phyloP scores from a whole-genome alignment of 1,140 invertebrate genomes.

The Drosophila ficusphila region DNA sequence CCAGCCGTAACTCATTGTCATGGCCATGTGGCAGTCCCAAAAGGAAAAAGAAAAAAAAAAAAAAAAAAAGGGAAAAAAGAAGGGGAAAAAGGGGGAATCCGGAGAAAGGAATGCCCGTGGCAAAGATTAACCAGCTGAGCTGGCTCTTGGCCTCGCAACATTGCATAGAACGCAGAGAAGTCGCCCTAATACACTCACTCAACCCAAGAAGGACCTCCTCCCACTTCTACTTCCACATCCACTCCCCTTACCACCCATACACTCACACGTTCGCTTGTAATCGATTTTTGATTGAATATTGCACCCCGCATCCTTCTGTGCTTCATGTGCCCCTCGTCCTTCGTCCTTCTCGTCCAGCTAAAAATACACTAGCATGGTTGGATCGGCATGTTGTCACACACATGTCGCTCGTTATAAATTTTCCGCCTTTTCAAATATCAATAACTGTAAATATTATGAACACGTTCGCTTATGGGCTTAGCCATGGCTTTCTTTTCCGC shows the following conservation, averaged over 20 bases:
- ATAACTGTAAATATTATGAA: slow-evolving; percentile 84
- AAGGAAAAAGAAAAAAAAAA: not conserved
- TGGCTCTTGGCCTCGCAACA: slow-evolving; percentile 19
- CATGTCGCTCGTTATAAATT: slow-evolving; percentile 84
- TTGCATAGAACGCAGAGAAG: slow-evolving; percentile 16
- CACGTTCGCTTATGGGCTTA: slow-evolving; percentile 82
- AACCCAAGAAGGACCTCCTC: not conserved
- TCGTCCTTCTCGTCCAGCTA: not conserved
- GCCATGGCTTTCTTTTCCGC: slow-evolving; percentile 46
- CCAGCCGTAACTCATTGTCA: slow-evolving; percentile 74
- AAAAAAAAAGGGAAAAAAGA: not conserved
- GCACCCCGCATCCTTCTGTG: slow-evolving; percentile 35
- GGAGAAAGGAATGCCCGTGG: slow-evolving; percentile 38
- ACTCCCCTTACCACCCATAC: not conserved
- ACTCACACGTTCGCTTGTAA: slow-evolving; percentile 62
- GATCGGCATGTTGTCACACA: slow-evolving; percentile 76
- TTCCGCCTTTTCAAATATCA: slow-evolving; percentile 84
- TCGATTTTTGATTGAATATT: slow-evolving; percentile 84
- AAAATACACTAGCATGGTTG: not conserved
- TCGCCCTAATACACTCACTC: slow-evolving; percentile 45
- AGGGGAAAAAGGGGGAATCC: not conserved
- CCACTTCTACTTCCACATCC: not conserved
- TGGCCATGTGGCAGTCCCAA: slow-evolving; percentile 53
- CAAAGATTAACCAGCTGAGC: slow-evolving; percentile 73
- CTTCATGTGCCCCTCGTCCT: too few relatives aligned